Evolutionary conservation across 2,113 vertebrate species (phyloP).

Genomic region (Larimichthys polyactis): DNA sequence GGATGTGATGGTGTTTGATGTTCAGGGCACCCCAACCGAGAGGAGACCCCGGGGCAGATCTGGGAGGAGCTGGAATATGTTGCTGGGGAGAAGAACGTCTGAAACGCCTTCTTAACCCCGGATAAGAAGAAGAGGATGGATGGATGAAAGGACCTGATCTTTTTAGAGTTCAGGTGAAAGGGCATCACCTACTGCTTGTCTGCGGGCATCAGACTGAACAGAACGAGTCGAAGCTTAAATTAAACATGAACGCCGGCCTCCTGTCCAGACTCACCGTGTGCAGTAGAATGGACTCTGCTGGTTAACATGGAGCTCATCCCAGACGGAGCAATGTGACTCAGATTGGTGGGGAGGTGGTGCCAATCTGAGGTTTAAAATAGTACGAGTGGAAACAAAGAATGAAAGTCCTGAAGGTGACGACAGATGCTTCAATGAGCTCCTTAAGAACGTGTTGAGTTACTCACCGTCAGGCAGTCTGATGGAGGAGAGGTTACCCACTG

Average conservation of each 20-base stretch:
- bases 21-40: no score
- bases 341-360: conserved; percentile 57
- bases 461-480: conserved; percentile 66
- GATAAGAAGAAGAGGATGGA: no score
- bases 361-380: conserved; percentile 60
- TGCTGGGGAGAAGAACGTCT: no score
- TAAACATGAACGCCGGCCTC: neutral
- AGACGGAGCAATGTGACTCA: conserved; percentile 60
- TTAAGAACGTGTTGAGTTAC: conserved; percentile 5
- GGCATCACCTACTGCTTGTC: neutral
- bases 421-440: conserved; percentile 6
- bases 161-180: no score
- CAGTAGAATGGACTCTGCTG: conserved; percentile 58
- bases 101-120: no score
- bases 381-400: conserved; percentile 1
- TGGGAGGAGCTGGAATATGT: no score
- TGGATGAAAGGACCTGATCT: no score
- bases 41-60: no score
- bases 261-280: conserved; percentile 62
- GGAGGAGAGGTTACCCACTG: conserved; percentile 61
- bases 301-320: conserved; percentile 53
- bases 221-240: no score
- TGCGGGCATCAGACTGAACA: neutral
- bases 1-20: no score
- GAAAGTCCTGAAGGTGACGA: neutral